Base-by-base conservation (phyloP, 2,888 invertebrate species). In the Aproaerema taeniolella region DNA sequence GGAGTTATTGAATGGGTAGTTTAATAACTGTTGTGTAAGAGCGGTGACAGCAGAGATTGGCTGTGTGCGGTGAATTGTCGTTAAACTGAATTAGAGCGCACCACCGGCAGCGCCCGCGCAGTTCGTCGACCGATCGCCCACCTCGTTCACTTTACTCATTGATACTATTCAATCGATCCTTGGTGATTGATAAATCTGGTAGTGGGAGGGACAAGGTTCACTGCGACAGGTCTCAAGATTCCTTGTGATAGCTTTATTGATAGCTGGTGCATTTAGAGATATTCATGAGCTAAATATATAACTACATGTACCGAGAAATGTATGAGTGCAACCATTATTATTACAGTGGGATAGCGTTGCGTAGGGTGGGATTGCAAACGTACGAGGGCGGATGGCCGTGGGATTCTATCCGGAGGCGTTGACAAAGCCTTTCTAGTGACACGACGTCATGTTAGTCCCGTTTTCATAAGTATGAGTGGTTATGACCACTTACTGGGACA, bases 61-160 rank as follows among this genome's bases (percentile, higher is more conserved):
- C 55, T 61, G 67, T 69, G 70, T 64, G 70, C 70, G 67, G 58
- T 78, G 69, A 70, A 67, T 74, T 78, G 79, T 82, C 76, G 71
- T 80, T 75, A 79, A 80, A 82, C 79, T 75, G 71, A 83, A 83
- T 82, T 83, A 81, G 83, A 82, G 72, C 76, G 61, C 69, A 72
- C 65, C 58, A 69, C 65, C 58, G 64, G 65, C 69, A 64, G 66
- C 82, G 81, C 83, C 81, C 80, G 83, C 85, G 83, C 85, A 85
- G 85, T 82, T 85, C 85, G 81, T 65, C 82, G 85, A 86, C 85
- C 83, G 82, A 58, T 74, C 85, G 83, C 85, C 85, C 83, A 85
- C 83, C 48, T 64, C 64, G 64, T 65, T 70, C 66, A 67, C 64
- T 65, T 72, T 67, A 65, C 73, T 74, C 74, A 80, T 78, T 80